Conservation (phyloP, 2,888 invertebrate species). For the Dryomyza anilis region DNA sequence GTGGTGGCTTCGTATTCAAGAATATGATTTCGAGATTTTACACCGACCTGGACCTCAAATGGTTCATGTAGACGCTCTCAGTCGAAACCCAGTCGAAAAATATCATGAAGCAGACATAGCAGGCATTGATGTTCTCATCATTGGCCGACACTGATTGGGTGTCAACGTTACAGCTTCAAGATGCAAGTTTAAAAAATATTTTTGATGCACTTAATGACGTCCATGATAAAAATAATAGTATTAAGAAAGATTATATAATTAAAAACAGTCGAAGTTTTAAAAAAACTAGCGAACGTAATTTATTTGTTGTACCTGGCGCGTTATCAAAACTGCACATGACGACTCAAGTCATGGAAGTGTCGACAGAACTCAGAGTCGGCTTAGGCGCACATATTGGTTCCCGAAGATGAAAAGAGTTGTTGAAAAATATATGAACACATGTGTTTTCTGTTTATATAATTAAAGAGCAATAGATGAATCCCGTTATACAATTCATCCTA, state of each 20-base stretch:
- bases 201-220: neutral
- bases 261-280: constrained; percentile 19
- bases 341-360: no score
- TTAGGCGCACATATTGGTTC: no score
- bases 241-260: constrained; percentile 22
- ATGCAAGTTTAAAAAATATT: constrained; percentile 6
- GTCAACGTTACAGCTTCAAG: no score
- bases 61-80: constrained; percentile 37
- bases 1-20: constrained; percentile 39
- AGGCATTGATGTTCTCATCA: neutral
- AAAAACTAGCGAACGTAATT: constrained; percentile 20
- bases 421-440: constrained; percentile 28
- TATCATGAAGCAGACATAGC: no score
- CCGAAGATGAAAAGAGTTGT: constrained; percentile 23
- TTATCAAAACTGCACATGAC: no score
- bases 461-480: constrained; percentile 28
- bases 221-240: no score
- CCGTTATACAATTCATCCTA: constrained; percentile 27
- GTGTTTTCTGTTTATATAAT: constrained; percentile 31
- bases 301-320: constrained; percentile 25
- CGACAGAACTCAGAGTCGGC: no score
- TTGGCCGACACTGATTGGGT: constrained; percentile 26
- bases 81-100: constrained; percentile 34
- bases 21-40: constrained; percentile 27
- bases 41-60: constrained; percentile 31